Conservation (phyloP, 2,113 vertebrate species). For the Maccullochella peelii region DNA sequence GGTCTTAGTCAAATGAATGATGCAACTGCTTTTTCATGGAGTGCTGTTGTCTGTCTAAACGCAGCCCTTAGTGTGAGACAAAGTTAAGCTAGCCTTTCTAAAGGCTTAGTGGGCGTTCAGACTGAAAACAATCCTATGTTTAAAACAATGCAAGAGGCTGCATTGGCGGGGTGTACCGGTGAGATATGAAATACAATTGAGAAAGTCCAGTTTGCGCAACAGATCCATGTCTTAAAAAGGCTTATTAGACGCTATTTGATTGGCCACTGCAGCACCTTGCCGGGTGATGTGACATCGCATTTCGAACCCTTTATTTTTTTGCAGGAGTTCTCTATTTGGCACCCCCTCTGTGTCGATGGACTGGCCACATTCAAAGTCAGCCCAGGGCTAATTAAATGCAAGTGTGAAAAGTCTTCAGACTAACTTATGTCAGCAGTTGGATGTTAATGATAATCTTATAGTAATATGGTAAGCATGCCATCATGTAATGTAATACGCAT, state of each 20-base stretch:
- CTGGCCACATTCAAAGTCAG: neutral
- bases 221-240: neutral
- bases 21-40: neutral
- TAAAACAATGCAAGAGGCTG: neutral
- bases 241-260: neutral
- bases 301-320: neutral
- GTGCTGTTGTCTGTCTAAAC: neutral
- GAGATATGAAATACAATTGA: neutral
- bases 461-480: neutral
- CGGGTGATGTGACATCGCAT: neutral
- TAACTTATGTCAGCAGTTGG: neutral
- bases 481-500: neutral
- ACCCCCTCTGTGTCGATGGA: neutral
- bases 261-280: neutral
- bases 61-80: neutral
- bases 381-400: neutral
- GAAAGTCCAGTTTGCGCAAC: neutral
- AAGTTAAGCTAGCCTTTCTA: neutral
- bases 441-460: slow-evolving; percentile 4
- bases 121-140: neutral
- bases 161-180: neutral
- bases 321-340: neutral
- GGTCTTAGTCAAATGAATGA: neutral
- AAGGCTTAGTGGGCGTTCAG: neutral
- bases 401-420: neutral